These are phyloP conservation scores for Dolomedes plantarius DNA, from an alignment of 2,888 invertebrate species.

Conservation along the genomic window DNA sequence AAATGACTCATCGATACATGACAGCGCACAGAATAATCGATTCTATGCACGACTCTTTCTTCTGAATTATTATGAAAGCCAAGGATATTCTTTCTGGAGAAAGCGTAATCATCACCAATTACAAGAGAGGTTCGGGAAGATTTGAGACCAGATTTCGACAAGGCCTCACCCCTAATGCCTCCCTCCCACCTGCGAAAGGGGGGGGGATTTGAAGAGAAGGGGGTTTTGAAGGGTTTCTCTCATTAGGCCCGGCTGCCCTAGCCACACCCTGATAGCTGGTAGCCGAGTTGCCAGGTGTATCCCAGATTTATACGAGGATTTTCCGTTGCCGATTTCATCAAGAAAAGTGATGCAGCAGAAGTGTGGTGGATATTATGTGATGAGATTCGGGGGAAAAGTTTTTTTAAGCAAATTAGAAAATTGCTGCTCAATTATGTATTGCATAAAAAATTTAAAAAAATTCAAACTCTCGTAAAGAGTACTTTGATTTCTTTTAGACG, in stretches of 20 bases:
- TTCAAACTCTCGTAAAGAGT: too few species aligned
- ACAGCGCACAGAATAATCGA: not conserved
- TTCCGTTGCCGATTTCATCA: not conserved
- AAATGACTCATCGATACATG: not conserved
- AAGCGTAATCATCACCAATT: too few species aligned
- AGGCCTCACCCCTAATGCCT: too few species aligned
- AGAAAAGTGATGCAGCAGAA: not conserved
- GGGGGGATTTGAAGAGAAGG: too few species aligned
- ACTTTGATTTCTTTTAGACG: too few species aligned
- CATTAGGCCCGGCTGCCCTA: not conserved
- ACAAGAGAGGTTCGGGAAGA: too few species aligned
- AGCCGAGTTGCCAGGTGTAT: not conserved
- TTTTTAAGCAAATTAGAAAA: not conserved
- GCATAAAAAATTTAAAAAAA: too few species aligned
- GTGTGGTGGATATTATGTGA: not conserved
- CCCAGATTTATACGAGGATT: not conserved
- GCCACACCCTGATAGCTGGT: not conserved
- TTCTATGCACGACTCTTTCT: not conserved
- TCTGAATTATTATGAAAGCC: too few species aligned
- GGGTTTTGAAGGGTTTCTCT: not conserved
- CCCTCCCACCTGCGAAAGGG: too few species aligned
- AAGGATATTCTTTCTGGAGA: too few species aligned
- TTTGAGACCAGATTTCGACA: too few species aligned
- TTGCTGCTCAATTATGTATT: too few species aligned
- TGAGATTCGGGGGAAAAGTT: not conserved